Evolutionary conservation across 2,888 invertebrate species (phyloP), one percentile per base, ranked within the genome.

Genomic region (Silvanus unidentatus): DNA sequence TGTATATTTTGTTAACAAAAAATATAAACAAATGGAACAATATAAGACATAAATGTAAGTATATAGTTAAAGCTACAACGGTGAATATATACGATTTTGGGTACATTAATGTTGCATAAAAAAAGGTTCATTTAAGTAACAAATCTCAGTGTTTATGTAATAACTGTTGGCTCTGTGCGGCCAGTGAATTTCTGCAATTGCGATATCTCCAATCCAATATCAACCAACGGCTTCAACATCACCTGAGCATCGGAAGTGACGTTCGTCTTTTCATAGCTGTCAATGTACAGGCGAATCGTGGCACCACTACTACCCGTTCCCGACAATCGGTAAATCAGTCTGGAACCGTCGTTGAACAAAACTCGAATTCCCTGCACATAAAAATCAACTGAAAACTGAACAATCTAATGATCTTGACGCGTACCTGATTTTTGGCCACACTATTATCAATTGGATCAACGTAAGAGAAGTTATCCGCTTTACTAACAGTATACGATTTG

Each of bases 251-350:
- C 79, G 0, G 80, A 78, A 8, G 77, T 62, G 9, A 82, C 80
- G 62, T 84, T 80, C 51, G 82, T 82, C 15, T 80, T 79, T 62
- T 95, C 93, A 71, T 93, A 96, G 52, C 93, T 91, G 70, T 97
- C 99, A 50, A 96, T 84, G 72, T 99, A 99, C 42, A 99, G 69
- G 38, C 99, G 81, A 61, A 99, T 89, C 1, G 99, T 99, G 15
- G 99, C 98, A 0, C 99, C 99, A 30, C 90, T 88, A 67, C 97
- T 97, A 52, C 99, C 99, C 0, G 99, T 99, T 13, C 99, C 99
- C 64, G 97, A 97, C 48, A 99, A 78, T 35, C 99, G 82, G 73
- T 89, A 82, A 48, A 99, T 87, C 54, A 99, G 80, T 38, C 99
- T 81, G 1, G 97, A 96, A 1, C 95, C 96, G 69, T 98, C 96